Conservation (phyloP, 2,888 invertebrate genomes). For the Ceratothoa steindachneri region DNA sequence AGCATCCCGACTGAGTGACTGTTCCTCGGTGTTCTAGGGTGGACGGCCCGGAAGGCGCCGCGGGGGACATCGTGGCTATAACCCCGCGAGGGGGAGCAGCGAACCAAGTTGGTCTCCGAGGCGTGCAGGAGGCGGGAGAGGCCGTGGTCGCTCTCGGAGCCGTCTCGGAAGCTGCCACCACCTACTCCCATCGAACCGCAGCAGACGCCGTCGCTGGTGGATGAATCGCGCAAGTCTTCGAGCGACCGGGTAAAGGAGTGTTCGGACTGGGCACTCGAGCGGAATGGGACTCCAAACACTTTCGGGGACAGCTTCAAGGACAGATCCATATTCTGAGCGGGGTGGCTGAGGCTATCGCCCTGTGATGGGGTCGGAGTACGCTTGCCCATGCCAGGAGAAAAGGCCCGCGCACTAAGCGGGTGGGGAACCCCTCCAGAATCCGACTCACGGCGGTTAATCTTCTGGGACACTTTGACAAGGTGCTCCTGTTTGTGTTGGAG, state of each 20-base stretch:
- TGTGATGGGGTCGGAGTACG: constrained; percentile 17
- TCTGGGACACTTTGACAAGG: constrained; percentile 45
- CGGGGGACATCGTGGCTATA: constrained; percentile 21
- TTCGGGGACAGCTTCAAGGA: constrained; percentile 64
- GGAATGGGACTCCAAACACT: constrained; percentile 59
- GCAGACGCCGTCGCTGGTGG: constrained; percentile 38
- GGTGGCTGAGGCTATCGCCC: not conserved
- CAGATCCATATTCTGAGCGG: constrained; percentile 43
- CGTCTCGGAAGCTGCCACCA: constrained; percentile 36
- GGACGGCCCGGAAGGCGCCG: constrained; percentile 43
- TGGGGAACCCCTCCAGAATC: constrained; percentile 38
- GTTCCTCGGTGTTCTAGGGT: constrained; percentile 21
- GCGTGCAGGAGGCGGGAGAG: constrained; percentile 37
- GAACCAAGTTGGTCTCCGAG: constrained; percentile 34
- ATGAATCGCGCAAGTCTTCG: constrained; percentile 60
- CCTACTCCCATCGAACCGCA: constrained; percentile 23
- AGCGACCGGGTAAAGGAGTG: constrained; percentile 59
- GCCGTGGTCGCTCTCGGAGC: constrained; percentile 47
- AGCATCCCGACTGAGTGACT: not conserved
- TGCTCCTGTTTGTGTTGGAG: constrained; percentile 48
- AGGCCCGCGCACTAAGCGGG: constrained; percentile 43
- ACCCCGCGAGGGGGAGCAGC: constrained; percentile 11
- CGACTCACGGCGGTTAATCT: constrained; percentile 41
- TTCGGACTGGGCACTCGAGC: constrained; percentile 48
- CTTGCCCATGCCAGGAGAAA: constrained; percentile 36